A percentile compares a stretch with the other conserved stretches of the same genome.
Conservation (phyloP, 2,113 vertebrate genomes). For the Oreocharis arfaki region DNA sequence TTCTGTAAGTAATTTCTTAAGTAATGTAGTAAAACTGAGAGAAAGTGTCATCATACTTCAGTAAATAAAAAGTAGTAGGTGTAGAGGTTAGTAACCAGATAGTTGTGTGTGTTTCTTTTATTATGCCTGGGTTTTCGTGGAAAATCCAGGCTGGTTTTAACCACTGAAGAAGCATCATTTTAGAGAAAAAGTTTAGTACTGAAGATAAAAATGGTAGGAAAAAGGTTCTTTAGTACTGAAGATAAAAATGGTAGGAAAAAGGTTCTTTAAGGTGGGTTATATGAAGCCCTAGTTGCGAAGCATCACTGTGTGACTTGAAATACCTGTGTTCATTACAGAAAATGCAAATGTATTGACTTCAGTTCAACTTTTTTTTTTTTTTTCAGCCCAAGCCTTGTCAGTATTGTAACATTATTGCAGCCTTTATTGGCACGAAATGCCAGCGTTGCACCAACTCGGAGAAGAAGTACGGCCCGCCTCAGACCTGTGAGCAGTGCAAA, state of each 20-base stretch:
- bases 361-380: neutral
- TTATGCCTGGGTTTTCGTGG: neutral
- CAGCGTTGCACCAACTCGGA: conserved; percentile 98
- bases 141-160: neutral
- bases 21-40: neutral
- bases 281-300: neutral
- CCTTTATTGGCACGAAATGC: conserved; percentile 97
- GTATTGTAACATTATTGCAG: conserved; percentile 99
- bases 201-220: neutral
- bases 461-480: conserved; percentile 95
- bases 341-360: neutral
- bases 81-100: neutral
- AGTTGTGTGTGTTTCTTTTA: neutral
- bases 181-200: neutral
- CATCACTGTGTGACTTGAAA: neutral
- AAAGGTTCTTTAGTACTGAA: neutral
- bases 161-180: neutral
- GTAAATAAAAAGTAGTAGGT: neutral
- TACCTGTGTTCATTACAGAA: neutral
- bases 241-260: neutral
- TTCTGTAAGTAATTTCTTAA: neutral
- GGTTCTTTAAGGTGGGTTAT: neutral
- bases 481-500: conserved; percentile 97
- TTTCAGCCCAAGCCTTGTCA: conserved; percentile 96
- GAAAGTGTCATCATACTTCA: fast-evolving